A percentile compares a stretch with the other conserved stretches of the same genome.
Evolutionary conservation across 2,888 invertebrate genomes (phyloP).

Genomic region (Eustalomyia histrio): DNA sequence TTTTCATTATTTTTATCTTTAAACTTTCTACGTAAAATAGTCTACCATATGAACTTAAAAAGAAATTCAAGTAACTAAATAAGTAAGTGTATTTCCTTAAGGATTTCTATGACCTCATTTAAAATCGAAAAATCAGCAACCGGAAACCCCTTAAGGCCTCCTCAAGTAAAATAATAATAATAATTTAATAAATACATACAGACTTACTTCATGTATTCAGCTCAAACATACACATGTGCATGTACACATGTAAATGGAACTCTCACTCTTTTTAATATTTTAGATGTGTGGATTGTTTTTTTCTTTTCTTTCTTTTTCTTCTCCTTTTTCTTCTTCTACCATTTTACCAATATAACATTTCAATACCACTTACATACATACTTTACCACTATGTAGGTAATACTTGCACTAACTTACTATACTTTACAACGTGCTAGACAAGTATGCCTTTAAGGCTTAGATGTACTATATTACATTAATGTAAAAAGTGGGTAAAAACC

Average conservation of each 20-base stretch:
- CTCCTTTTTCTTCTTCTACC: too few relatives aligned
- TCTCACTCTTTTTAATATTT: slow-evolving; percentile 14
- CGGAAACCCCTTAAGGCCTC: slow-evolving; percentile 73
- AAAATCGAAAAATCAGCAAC: slow-evolving; percentile 75
- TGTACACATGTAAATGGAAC: slow-evolving; percentile 2
- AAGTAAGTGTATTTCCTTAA: slow-evolving; percentile 47
- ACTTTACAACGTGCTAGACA: slow-evolving; percentile 43
- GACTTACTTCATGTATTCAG: not conserved
- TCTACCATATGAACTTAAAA: not conserved
- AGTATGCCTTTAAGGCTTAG: slow-evolving; percentile 30
- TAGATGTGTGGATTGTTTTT: not conserved
- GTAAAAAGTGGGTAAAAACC: not conserved
- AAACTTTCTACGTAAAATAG: not conserved
- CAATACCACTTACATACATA: not conserved
- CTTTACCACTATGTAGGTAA: not conserved
- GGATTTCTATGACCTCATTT: slow-evolving; percentile 72
- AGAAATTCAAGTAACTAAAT: slow-evolving; percentile 13
- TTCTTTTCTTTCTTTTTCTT: not conserved
- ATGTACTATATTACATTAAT: not conserved
- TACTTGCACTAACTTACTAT: not conserved
- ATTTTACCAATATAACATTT: not conserved
- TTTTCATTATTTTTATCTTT: not conserved
- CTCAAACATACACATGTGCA: slow-evolving; percentile 1
- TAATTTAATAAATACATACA: slow-evolving; percentile 39
- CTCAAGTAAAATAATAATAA: slow-evolving; percentile 42